Conservation (phyloP, 2,888 invertebrate genomes). For the Lapara coniferarum region DNA sequence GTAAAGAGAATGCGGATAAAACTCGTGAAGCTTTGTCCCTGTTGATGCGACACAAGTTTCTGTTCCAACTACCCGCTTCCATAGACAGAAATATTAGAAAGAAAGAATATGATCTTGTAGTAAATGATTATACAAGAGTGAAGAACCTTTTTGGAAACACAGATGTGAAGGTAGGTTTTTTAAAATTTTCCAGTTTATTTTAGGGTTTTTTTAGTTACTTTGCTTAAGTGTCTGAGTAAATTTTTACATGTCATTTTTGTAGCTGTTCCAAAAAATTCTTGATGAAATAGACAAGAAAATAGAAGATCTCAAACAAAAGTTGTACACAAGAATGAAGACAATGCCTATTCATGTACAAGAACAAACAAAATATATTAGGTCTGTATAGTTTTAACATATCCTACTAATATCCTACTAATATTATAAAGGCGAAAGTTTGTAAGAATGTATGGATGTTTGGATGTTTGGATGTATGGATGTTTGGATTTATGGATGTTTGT, state of each 20-base stretch:
- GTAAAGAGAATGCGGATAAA: constrained; percentile 97
- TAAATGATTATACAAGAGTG: constrained; percentile 98
- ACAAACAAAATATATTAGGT: constrained; percentile 96
- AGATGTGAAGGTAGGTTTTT: constrained; percentile 87
- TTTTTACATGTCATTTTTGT: constrained; percentile 35
- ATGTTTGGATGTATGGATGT: no score
- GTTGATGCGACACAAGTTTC: constrained; percentile 95
- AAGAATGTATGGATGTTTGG: no score
- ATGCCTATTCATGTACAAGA: constrained; percentile 97
- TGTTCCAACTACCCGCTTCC: constrained; percentile 97
- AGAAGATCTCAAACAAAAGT: constrained; percentile 89
- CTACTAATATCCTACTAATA: no score
- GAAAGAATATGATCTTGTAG: constrained; percentile 98
- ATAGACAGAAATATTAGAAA: constrained; percentile 97
- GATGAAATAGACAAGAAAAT: constrained; percentile 96
- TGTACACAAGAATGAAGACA: constrained; percentile 92
- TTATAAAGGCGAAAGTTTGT: no score
- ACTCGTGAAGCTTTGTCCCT: constrained; percentile 97
- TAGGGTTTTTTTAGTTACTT: neutral
- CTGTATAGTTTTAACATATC: no score
- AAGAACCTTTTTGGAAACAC: constrained; percentile 97
- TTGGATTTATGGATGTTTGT: no score
- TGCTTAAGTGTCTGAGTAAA: no score
- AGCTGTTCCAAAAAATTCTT: constrained; percentile 94
- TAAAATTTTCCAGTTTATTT: neutral